Evolutionary conservation across 2,888 invertebrate species (phyloP).

Genomic region (Troides aeacus): DNA sequence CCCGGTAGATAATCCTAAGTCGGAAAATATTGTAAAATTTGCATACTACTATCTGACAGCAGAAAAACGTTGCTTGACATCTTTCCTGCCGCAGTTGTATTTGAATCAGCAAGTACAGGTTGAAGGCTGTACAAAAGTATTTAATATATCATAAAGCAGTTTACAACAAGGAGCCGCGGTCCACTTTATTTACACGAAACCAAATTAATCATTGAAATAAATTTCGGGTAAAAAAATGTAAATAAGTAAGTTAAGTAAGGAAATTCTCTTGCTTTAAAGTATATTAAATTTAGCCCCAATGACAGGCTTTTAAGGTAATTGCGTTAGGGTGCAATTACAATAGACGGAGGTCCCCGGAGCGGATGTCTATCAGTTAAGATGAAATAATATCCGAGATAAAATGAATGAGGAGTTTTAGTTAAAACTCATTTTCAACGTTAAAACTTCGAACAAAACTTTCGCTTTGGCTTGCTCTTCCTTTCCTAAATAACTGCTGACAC

Average conservation of each 20-base stretch:
- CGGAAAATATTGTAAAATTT: too few relatives aligned
- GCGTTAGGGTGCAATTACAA: constrained; percentile 69
- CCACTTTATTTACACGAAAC: too few relatives aligned
- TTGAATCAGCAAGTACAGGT: too few relatives aligned
- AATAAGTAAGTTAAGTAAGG: constrained; percentile 48
- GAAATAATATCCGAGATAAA: constrained; percentile 34
- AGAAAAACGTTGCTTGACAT: too few relatives aligned
- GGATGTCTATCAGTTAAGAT: constrained; percentile 33
- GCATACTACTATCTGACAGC: too few relatives aligned
- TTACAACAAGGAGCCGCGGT: too few relatives aligned
- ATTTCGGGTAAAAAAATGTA: background rate
- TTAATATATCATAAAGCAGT: too few relatives aligned
- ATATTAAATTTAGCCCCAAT: constrained; percentile 71
- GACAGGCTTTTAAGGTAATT: constrained; percentile 78
- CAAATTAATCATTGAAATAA: background rate
- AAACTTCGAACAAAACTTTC: background rate
- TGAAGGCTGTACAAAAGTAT: too few relatives aligned
- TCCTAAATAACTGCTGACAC: too few relatives aligned
- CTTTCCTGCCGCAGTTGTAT: too few relatives aligned
- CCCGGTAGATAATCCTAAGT: too few relatives aligned
- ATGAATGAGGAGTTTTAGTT: constrained; percentile 26
- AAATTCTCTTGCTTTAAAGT: constrained; percentile 70
- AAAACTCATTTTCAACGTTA: background rate
- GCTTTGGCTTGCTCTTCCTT: too few relatives aligned
- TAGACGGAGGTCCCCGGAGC: constrained; percentile 39